phyloP scores from a whole-genome alignment of 2,888 invertebrate species.

The Pocota personata region DNA sequence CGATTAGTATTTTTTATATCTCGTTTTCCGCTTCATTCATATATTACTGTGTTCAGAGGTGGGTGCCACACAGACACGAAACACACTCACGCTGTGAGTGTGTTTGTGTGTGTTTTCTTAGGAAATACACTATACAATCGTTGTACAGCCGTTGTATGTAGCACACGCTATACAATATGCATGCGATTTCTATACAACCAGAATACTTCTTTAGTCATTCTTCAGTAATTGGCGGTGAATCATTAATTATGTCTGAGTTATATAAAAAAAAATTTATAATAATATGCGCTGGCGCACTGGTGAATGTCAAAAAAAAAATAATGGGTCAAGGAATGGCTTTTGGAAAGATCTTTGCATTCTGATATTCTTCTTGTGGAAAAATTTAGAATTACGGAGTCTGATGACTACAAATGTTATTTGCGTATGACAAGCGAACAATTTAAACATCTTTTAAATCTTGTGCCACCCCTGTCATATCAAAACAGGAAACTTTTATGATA shows the following conservation, averaged over 20 bases:
- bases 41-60: no score
- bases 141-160: no score
- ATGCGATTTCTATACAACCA: no score
- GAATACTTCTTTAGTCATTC: neutral
- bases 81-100: no score
- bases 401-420: conserved; percentile 14
- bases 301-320: neutral
- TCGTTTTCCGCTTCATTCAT: no score
- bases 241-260: neutral
- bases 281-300: neutral
- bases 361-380: neutral
- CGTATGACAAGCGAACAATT: neutral
- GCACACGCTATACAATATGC: no score
- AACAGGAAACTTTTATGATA: neutral
- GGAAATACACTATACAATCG: no score
- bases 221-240: neutral
- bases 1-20: no score
- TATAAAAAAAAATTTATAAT: neutral
- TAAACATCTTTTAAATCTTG: neutral
- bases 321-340: conserved; percentile 1
- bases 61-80: no score
- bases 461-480: no score
- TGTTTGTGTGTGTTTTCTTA: no score
- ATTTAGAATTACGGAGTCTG: neutral
- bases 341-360: neutral